Base-by-base conservation (phyloP, 2,888 invertebrate genomes). In the Harpagoxenus sublaevis region DNA sequence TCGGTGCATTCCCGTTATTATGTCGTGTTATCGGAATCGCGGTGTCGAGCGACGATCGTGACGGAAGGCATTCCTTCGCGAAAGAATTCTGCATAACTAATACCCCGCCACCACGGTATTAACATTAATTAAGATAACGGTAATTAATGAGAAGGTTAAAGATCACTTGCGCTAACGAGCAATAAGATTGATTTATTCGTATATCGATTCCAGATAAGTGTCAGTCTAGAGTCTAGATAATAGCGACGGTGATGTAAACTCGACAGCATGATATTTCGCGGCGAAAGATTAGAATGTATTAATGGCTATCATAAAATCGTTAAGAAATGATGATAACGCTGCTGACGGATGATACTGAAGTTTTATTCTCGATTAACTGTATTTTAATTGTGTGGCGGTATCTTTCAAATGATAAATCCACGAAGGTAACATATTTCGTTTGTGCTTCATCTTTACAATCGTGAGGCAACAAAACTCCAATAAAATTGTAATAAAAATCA, bases 1-100 rank as follows among this genome's bases (percentile, higher is more conserved):
- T 60, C 42, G 73, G 48, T 73, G 48, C 57, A 35, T 71, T 81
- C 73, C 79, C 79, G 79, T 81, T 81, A 79, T 79, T 68, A 70
- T 39, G 79, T 79, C 73, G 68, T 28, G 60, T 81, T 73, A 73
- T 81, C 60, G 60, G 60, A 71, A 79, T 71, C 57, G n/a, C 45
- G 12, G 31, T 9, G 66, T 42, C 39, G 28, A 35, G 39, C 53
- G 68, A 35, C 48, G 48, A 68, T 78, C 65, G 18, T 77, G 78
- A 68, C 35, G 55, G 57, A 35, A 71, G 35, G 23, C 12, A 60
- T 73, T 60, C 60, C 35, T n/a, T 35, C 39, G 23, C 12, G 71
- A 48, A 60, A 48, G 79, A 71, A 79, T 79, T 66, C 23, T 12
- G 57, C 45, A 42, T 45, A 79, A 79, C 12, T n/a, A 51, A 39